phyloP scores from a whole-genome alignment of 2,113 vertebrate species.

The Garra rufa region DNA sequence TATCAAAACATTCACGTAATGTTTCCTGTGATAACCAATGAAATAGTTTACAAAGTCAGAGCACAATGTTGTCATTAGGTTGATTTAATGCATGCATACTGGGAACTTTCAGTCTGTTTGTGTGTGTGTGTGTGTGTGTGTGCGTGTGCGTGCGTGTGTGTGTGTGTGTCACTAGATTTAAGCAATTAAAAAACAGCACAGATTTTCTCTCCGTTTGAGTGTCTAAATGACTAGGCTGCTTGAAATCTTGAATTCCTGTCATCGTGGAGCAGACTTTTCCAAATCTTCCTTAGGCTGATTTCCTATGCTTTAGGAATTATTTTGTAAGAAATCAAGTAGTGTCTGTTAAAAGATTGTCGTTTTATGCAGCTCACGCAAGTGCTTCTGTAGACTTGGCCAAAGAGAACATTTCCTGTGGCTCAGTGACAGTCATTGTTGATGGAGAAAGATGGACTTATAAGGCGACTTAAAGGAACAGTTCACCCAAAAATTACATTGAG shows the following conservation, averaged over 20 bases:
- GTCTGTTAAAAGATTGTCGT: neutral
- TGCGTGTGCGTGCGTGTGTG: neutral
- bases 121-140: neutral
- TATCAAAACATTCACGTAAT: slow-evolving; percentile 15
- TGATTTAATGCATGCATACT: slow-evolving; percentile 8
- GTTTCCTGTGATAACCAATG: slow-evolving; percentile 1
- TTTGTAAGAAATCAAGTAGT: neutral
- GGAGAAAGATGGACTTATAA: neutral
- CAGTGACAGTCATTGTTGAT: slow-evolving; percentile 11
- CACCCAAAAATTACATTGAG: neutral
- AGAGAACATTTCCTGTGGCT: slow-evolving; percentile 44
- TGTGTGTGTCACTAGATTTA: neutral
- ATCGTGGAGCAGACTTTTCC: neutral
- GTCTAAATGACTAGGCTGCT: neutral
- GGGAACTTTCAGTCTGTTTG: slow-evolving; percentile 6
- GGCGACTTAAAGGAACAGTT: neutral
- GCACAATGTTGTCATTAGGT: slow-evolving; percentile 7
- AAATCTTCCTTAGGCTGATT: neutral
- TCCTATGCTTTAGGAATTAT: slow-evolving; percentile 1
- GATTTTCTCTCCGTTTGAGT: neutral
- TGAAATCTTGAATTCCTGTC: too few species aligned
- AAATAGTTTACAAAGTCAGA: slow-evolving; percentile 35
- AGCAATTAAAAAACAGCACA: slow-evolving; percentile 10
- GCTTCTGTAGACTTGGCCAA: slow-evolving; percentile 52
- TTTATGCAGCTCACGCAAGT: slow-evolving; percentile 20